A percentile compares a stretch with the other conserved stretches of the same genome.
Evolutionary conservation across 2,797 vertebrate genomes (phyloP).

Genomic region (Acanthiza pusilla): DNA sequence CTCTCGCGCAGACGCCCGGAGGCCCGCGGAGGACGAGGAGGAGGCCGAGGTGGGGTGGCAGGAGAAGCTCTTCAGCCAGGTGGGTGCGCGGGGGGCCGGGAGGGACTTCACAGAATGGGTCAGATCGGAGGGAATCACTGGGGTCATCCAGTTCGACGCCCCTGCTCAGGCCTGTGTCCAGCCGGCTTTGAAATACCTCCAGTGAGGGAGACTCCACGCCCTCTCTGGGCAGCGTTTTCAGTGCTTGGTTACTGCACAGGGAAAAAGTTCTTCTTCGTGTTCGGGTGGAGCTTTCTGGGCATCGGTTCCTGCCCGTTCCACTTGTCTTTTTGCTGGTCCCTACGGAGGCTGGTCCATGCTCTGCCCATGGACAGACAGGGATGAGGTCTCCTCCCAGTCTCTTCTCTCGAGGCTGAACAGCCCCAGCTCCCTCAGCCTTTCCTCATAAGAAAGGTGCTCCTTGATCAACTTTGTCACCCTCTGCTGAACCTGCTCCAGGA

Average conservation of each 20-base stretch:
- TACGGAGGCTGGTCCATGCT: background rate
- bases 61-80: slow-evolving; percentile 38
- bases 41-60: slow-evolving; percentile 1
- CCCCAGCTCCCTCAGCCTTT: background rate
- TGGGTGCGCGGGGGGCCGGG: background rate
- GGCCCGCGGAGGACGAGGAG: background rate
- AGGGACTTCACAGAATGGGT: background rate
- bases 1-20: background rate
- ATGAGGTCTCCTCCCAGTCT: background rate
- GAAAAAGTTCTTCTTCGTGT: background rate
- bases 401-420: background rate
- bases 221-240: background rate
- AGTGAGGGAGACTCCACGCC: background rate
- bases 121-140: background rate
- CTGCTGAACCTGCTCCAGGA: background rate
- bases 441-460: background rate
- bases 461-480: background rate
- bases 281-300: background rate
- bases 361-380: background rate
- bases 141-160: background rate
- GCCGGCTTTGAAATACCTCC: background rate
- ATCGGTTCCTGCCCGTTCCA: background rate
- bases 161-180: background rate
- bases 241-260: background rate
- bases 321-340: background rate